Evolutionary conservation across 2,113 vertebrate genomes (phyloP), one percentile per base, ranked within the genome.

Genomic region (Esox niger): DNA sequence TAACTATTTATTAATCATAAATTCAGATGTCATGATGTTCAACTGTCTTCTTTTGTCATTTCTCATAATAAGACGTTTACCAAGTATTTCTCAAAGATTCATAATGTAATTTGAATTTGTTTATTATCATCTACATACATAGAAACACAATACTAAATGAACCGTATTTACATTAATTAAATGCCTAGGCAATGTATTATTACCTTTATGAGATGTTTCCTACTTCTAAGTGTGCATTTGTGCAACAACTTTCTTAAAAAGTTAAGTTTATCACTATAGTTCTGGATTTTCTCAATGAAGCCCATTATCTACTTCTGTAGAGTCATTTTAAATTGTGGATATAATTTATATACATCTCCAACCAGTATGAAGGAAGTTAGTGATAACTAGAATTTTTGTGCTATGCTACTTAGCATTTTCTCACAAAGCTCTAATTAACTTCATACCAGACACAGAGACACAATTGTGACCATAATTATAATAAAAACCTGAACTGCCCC

Each of bases 221-320:
- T 73, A 64, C 25, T 43, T 49, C 78, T 80, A 54, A 75, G 35
- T 76, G 78, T 82, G 64, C 46, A 75, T n/a, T n/a, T n/a, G n/a
- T n/a, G n/a, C n/a, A n/a, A 62, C 23, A 74, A 60, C 25, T 75
- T 68, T 73, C 57, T 68, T 83, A 77, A n/a, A 66, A 70, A 74
- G 30, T 64, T 47, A 58, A 76, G 25, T 27, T 73, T 61, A n/a
- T n/a, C n/a, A n/a, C n/a, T n/a, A n/a, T n/a, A n/a, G n/a, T n/a
- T n/a, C n/a, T n/a, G n/a, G n/a, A n/a, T n/a, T n/a, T n/a, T n/a
- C n/a, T n/a, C n/a, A n/a, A n/a, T n/a, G n/a, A n/a, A n/a, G n/a
- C n/a, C n/a, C n/a, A n/a, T n/a, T n/a, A n/a, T n/a, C n/a, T n/a
- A n/a, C n/a, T n/a, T n/a, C n/a, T n/a, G n/a, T n/a, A n/a, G n/a